Conservation (phyloP, 1,140 invertebrate species). For the Hypsibius dujardini region DNA sequence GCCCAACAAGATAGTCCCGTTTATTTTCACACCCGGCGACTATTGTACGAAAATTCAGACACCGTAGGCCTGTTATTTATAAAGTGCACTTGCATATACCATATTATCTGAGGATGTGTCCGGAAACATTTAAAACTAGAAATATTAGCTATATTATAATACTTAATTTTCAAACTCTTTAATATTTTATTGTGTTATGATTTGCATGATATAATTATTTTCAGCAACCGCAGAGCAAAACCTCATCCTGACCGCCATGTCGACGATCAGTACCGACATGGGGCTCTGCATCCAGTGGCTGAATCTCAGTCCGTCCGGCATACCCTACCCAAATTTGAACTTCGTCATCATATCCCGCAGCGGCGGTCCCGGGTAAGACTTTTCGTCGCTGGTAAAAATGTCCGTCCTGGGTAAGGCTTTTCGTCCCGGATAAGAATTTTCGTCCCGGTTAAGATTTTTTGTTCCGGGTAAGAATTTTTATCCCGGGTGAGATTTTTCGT, state of each 20-base stretch:
- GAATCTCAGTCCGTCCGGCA: not conserved
- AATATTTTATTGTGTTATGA: too few relatives aligned
- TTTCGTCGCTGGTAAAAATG: too few relatives aligned
- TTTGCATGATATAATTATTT: not conserved
- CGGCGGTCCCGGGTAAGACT: slow-evolving; percentile 10
- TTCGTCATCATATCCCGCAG: slow-evolving; percentile 1
- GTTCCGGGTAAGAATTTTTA: too few relatives aligned
- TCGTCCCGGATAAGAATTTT: too few relatives aligned
- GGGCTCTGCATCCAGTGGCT: not conserved
- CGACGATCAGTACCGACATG: not conserved
- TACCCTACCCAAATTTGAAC: not conserved
- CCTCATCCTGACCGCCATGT: slow-evolving; percentile 7
- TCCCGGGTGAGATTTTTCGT: not conserved
- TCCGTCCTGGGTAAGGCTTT: too few relatives aligned
- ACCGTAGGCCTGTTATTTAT: too few relatives aligned
- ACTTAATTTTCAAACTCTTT: too few relatives aligned
- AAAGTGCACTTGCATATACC: too few relatives aligned
- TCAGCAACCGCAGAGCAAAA: slow-evolving; percentile 1
- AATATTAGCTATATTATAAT: too few relatives aligned
- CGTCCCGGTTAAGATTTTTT: too few relatives aligned
- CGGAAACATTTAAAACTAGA: too few relatives aligned
- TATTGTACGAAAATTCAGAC: not conserved
- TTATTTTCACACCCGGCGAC: not conserved
- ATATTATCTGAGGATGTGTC: too few relatives aligned
- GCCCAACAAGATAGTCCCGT: not conserved